These are phyloP conservation scores for Thalassarche chlororhynchos DNA, from an alignment of 2,113 vertebrate species.

Conservation along the genomic window DNA sequence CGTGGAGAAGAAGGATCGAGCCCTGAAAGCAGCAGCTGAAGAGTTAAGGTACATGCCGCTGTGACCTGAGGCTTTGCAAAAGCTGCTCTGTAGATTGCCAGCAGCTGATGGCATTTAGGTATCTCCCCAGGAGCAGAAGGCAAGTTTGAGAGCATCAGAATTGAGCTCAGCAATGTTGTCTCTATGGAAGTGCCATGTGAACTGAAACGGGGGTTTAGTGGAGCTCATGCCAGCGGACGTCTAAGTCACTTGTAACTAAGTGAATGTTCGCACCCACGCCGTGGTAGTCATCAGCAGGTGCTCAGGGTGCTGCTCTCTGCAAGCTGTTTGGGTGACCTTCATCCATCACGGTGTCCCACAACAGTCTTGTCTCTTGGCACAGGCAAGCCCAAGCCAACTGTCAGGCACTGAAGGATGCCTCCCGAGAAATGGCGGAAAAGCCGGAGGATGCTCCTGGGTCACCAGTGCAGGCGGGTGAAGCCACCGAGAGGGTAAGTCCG, in stretches of 20 bases:
- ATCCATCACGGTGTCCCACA: rapidly evolving
- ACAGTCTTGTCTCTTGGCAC: neutral
- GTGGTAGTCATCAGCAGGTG: neutral
- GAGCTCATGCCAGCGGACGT: neutral
- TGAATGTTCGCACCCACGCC: neutral
- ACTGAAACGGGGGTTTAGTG: neutral
- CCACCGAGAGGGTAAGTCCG: neutral
- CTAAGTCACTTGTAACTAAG: neutral
- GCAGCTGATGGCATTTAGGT: neutral
- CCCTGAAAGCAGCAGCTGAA: slow-evolving; percentile 60
- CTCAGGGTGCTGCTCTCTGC: neutral
- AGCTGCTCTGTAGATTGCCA: neutral
- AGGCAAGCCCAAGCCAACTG: slow-evolving; percentile 39
- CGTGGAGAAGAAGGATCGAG: slow-evolving; percentile 70
- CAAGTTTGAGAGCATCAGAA: neutral
- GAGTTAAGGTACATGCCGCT: slow-evolving; percentile 59
- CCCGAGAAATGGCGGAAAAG: neutral
- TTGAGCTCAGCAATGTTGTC: neutral
- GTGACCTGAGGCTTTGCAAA: neutral
- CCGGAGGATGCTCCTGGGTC: neutral
- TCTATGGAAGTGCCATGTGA: neutral
- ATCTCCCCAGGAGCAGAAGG: neutral
- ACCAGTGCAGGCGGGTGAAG: neutral
- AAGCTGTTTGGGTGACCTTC: neutral
- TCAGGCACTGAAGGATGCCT: neutral